A percentile compares a stretch with the other conserved stretches of the same genome.
phyloP scores from a whole-genome alignment of 2,797 vertebrate genomes.

The Thaleichthys pacificus region DNA sequence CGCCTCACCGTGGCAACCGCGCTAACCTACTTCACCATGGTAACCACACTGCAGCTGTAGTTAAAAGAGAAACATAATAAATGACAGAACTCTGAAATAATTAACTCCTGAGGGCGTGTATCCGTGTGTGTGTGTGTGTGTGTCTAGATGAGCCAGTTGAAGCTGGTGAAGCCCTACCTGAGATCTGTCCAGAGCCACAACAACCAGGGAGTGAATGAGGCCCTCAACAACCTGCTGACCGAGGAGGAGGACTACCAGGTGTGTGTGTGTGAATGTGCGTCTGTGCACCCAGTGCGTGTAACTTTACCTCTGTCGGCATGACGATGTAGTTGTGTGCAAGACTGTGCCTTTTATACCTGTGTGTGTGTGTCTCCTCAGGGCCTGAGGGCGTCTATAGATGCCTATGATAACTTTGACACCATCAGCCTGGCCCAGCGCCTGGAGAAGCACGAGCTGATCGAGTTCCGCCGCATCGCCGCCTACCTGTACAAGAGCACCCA shows the following conservation, averaged over 20 bases:
- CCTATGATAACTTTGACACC: conserved; percentile 91
- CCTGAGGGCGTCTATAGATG: conserved; percentile 87
- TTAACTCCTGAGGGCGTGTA: background rate
- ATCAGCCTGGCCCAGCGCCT: conserved; percentile 85
- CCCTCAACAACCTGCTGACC: conserved; percentile 87
- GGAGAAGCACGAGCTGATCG: conserved; percentile 89
- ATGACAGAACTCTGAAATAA: background rate
- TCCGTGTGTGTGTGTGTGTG: background rate
- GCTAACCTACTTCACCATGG: background rate
- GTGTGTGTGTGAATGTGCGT: background rate
- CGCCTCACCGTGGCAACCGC: background rate
- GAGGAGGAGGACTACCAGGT: conserved; percentile 94
- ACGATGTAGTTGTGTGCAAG: no score
- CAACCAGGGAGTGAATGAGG: conserved; percentile 89
- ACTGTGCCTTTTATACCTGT: background rate
- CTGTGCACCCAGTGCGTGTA: no score
- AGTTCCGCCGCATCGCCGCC: conserved; percentile 88
- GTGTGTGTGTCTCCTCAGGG: conserved; percentile 69
- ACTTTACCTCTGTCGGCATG: no score
- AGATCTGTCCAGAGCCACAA: conserved; percentile 92
- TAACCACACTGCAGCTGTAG: no score
- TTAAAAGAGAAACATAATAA: no score
- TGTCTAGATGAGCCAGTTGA: conserved; percentile 81
- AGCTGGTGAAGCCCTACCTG: conserved; percentile 89
- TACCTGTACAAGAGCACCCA: conserved; percentile 90